Conservation (phyloP, 2,888 invertebrate species). For the Hyalella azteca region DNA sequence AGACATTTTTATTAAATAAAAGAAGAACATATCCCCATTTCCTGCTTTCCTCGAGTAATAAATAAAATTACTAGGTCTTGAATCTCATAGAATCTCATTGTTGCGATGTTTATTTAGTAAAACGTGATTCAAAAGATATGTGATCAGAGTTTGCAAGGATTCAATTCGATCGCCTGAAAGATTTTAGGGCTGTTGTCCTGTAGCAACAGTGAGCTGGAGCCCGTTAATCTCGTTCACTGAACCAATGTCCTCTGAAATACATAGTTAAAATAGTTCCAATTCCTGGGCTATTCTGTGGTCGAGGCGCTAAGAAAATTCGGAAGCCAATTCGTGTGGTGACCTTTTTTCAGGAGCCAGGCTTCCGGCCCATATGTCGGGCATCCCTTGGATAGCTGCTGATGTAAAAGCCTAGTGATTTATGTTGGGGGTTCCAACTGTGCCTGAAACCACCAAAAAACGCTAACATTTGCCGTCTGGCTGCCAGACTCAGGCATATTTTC, state of each 20-base stretch:
- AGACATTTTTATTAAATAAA: no score
- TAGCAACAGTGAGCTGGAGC: no score
- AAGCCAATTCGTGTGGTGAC: conserved; percentile 20
- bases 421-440: not conserved
- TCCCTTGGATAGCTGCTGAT: conserved; percentile 7
- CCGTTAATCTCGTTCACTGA: not conserved
- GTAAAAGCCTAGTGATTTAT: conserved; percentile 19
- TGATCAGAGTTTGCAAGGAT: no score
- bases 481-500: conserved; percentile 20
- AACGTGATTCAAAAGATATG: no score
- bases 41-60: no score
- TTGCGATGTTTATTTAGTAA: no score
- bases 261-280: not conserved
- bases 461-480: conserved; percentile 28
- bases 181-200: no score
- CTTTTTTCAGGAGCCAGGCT: not conserved
- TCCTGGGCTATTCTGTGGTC: not conserved
- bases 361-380: conserved; percentile 1
- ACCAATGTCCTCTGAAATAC: not conserved
- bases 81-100: no score
- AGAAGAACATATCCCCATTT: no score
- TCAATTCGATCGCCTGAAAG: no score
- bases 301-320: not conserved
- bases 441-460: not conserved
- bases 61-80: no score